Conservation (phyloP, 2,888 invertebrate genomes). For the Oscheius sp. region DNA sequence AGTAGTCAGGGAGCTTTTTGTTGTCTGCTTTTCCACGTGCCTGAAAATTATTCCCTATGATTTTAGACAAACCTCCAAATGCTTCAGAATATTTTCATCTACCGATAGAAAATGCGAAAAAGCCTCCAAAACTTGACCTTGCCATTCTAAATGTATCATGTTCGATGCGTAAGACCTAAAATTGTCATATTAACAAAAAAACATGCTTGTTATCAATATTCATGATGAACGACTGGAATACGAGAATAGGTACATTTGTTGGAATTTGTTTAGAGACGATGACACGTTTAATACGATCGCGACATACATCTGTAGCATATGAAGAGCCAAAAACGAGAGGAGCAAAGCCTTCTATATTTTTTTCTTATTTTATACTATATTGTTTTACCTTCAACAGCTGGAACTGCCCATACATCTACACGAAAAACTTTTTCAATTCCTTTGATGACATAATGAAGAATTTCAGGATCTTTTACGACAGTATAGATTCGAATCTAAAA, state of each 20-base stretch:
- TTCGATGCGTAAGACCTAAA: conserved; percentile 35
- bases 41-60: conserved; percentile 32
- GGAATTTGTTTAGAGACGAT: conserved; percentile 34
- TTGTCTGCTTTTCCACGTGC: conserved; percentile 12
- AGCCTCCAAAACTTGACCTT: conserved; percentile 30
- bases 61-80: conserved; percentile 21
- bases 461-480: neutral
- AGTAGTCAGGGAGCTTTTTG: neutral
- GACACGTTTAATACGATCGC: conserved; percentile 28
- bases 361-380: neutral
- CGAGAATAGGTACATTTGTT: conserved; percentile 32
- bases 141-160: conserved; percentile 35
- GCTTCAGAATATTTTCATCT: conserved; percentile 28
- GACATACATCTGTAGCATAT: conserved; percentile 31
- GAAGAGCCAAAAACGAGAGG: conserved; percentile 36
- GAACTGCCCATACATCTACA: conserved; percentile 14
- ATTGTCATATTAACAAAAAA: neutral
- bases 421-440: conserved; percentile 31
- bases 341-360: conserved; percentile 26
- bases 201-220: conserved; percentile 33
- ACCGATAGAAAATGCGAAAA: conserved; percentile 45
- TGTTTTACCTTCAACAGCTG: conserved; percentile 15
- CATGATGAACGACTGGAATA: conserved; percentile 47
- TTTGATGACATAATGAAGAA: conserved; percentile 10
- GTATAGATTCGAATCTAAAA: conserved; percentile 16